phyloP scores from a whole-genome alignment of 2,888 invertebrate species.

The Rhorus exstirpatorius region DNA sequence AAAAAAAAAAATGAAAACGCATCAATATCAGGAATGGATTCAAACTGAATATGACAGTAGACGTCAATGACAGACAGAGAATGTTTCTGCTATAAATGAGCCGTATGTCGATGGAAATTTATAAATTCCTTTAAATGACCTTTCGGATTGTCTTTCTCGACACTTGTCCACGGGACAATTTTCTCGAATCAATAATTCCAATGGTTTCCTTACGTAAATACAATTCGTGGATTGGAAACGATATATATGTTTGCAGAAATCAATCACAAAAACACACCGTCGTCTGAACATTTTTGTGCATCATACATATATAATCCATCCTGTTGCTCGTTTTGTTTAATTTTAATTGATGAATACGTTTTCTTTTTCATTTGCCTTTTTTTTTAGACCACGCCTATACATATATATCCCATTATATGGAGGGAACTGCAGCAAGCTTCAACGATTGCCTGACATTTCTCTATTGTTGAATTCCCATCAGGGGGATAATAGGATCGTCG shows the following conservation, averaged over 20 bases:
- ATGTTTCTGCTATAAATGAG: neutral
- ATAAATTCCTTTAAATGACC: neutral
- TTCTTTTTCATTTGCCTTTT: neutral
- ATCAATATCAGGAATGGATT: neutral
- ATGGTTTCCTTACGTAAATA: slow-evolving; percentile 3
- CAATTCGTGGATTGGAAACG: neutral
- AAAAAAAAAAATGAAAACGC: no score
- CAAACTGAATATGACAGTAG: neutral
- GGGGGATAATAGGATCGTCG: slow-evolving; percentile 29
- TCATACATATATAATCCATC: neutral
- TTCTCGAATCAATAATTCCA: slow-evolving; percentile 6
- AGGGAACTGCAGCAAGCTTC: slow-evolving; percentile 19
- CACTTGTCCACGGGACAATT: neutral
- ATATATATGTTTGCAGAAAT: neutral
- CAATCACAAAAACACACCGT: slow-evolving; percentile 1
- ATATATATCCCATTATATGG: slow-evolving; percentile 32
- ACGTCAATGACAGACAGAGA: neutral
- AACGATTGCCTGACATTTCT: slow-evolving; percentile 37
- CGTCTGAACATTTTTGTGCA: neutral
- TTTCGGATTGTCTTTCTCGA: neutral
- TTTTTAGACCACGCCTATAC: neutral
- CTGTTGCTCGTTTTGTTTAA: slow-evolving; percentile 1
- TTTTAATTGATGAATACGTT: slow-evolving; percentile 26
- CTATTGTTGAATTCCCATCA: slow-evolving; percentile 59
- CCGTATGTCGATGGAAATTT: neutral